Base-by-base conservation (phyloP, 2,888 invertebrate species). In the Orchesellides sinensis region DNA sequence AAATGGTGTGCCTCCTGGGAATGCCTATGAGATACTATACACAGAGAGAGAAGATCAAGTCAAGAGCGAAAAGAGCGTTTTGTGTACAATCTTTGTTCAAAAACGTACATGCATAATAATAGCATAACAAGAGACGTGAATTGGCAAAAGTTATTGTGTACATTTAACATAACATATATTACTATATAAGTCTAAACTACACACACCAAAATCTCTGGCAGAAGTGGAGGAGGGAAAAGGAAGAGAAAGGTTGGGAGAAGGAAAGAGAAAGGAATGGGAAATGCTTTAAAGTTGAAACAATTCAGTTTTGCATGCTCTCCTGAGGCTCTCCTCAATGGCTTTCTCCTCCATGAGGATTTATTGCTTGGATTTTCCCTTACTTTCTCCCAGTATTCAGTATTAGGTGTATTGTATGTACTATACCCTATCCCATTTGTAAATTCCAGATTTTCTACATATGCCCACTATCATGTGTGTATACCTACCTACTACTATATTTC, bases 231-330 rank as follows among this genome's bases (percentile, higher is more conserved):
- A 27, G 40, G 72, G 40, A 49, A 61, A 25, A 23, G 72, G 45
- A 27, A 47, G 72, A 56, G 66, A 35, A 40, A 35, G 40, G 40
- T 14, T 40, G 19, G 61, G 6, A 61, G 32, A 32, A n/a, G n/a
- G n/a, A n/a, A 66, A 45, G 65, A 66, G 56, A 54, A 54, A 29
- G 54, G 65, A 45, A 66, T 56, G 66, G 23, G 56, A 29, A 61
- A 61, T 63, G 77, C 40, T 77, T 77, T 77, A 77, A 75, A 77
- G 77, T 77, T 77, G 77, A 77, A 77, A 77, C 77, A 77, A 77
- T 77, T 77, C 77, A 77, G 77, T 77, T 75, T 77, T 77, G 77
- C 77, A 77, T 77, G 77, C 77, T 77, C 77, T 77, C 77, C 68
- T 68, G 77, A 68, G 77, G 77, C 77, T 77, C 68, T 68, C 77